A percentile compares a stretch with the other conserved stretches of the same genome.
Evolutionary conservation across 2,797 vertebrate genomes (phyloP).

Genomic region (Platalea minor): DNA sequence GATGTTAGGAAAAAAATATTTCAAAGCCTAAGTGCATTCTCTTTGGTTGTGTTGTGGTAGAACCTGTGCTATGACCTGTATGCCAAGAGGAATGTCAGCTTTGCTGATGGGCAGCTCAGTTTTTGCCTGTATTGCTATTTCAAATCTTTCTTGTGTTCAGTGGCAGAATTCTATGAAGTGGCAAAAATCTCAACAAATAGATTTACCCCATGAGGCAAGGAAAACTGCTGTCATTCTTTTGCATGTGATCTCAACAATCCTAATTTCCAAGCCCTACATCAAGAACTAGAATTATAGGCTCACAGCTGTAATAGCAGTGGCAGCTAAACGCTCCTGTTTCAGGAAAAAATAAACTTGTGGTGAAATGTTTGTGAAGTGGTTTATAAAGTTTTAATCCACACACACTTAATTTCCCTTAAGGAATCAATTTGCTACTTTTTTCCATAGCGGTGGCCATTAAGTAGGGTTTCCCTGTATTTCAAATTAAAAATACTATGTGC

Average conservation of each 20-base stretch:
- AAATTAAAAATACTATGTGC: not conserved
- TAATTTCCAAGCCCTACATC: not conserved
- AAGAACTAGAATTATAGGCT: not conserved
- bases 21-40: slow-evolving; percentile 7
- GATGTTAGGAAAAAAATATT: slow-evolving; percentile 57
- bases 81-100: not conserved
- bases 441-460: not conserved
- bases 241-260: not conserved
- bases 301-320: not conserved
- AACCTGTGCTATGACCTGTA: not conserved
- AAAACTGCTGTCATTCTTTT: not conserved
- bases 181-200: not conserved
- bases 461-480: not conserved
- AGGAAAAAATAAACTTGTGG: not conserved
- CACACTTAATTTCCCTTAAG: not conserved
- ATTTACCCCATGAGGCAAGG: not conserved
- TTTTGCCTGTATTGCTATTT: slow-evolving; percentile 1
- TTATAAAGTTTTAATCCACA: not conserved
- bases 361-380: not conserved
- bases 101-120: slow-evolving; percentile 8
- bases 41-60: slow-evolving; percentile 38
- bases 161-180: slow-evolving; percentile 5
- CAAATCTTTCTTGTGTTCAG: slow-evolving; percentile 16
- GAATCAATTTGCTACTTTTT: not conserved
- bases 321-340: not conserved